These are phyloP conservation scores for Drosophila melanosoma DNA, from an alignment of 2,888 invertebrate species.

Conservation along the genomic window DNA sequence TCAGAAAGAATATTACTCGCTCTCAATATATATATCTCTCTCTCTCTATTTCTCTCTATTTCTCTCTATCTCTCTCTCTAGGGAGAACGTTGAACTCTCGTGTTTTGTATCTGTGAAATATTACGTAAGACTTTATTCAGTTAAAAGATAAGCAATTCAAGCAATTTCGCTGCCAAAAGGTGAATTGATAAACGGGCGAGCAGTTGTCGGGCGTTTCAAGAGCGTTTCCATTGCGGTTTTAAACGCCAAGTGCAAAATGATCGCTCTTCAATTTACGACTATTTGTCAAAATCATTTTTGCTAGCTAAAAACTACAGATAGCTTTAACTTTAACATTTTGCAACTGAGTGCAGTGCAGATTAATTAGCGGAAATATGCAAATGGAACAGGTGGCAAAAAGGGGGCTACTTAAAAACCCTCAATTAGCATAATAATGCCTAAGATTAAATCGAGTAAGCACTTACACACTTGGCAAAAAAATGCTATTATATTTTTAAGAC, in stretches of 20 bases:
- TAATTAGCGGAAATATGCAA: constrained; percentile 66
- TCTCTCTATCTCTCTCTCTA: neutral
- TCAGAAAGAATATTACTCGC: neutral
- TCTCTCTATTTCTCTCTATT: neutral
- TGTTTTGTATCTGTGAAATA: constrained; percentile 23
- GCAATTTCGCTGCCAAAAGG: constrained; percentile 17
- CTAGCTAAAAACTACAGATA: neutral
- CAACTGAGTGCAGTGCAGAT: constrained; percentile 50
- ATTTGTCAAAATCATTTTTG: constrained; percentile 24
- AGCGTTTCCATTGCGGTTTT: constrained; percentile 31
- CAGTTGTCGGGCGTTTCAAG: constrained; percentile 20
- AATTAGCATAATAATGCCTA: constrained; percentile 63
- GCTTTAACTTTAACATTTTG: constrained; percentile 11
- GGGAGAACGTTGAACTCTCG: constrained; percentile 43
- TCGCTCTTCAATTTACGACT: constrained; percentile 32
- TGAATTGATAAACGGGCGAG: constrained; percentile 33
- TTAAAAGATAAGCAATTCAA: neutral
- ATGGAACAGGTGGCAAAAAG: constrained; percentile 11
- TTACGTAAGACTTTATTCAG: constrained; percentile 37
- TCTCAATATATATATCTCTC: neutral
- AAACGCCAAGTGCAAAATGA: constrained; percentile 33
- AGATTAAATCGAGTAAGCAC: constrained; percentile 42
- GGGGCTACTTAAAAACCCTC: constrained; percentile 19
- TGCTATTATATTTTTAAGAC: neutral
- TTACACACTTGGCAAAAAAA: constrained; percentile 3